Base-by-base conservation (phyloP, 2,888 invertebrate species). In the Ecliptopera silaceata region DNA sequence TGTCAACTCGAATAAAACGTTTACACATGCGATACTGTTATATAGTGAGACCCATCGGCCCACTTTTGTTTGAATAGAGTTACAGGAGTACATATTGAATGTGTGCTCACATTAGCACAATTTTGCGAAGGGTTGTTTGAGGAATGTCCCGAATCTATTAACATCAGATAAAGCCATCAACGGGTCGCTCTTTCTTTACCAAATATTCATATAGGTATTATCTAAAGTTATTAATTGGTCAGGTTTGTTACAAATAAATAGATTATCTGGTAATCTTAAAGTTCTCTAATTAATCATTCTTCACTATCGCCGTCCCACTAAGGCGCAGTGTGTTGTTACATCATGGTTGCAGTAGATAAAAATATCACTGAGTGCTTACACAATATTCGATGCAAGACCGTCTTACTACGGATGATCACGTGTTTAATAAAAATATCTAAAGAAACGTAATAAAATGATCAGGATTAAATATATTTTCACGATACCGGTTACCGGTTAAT, bases 21-120 rank as follows among this genome's bases (percentile, higher is more conserved):
- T 54, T 74, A 75, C 75, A 75, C 79, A 75, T 63, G 70, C 65
- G 71, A 69, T 71, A 72, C 74, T 72, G 71, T 72, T 73, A 76
- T 84, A 80, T 82, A 79, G 81, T 68, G 71, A 76, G 75, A 83
- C 81, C 80, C 78, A 80, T 76, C 83, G 82, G 79, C 86, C 85
- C 77, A 84, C 75, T 86, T 88, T 74, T 87, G 82, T 88, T 88
- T 88, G 86, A 82, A 83, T 80, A 86, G 80, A 80, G 82, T 84
- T 80, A 78, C 70, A 66, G 62, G 74, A 75, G 75, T 83, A 69
- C 66, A 68, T 63, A 82, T 83, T 79, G 77, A 66, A 73, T 80
- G 79, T 83, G 77, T 83, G 74, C 77, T 75, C 73, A 80, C 77
- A 82, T 84, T 84, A 84, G 79, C 78, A 82, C 80, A 78, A 79